These are phyloP conservation scores for Cydia pomonella DNA, from an alignment of 1,140 invertebrate genomes.

Conservation along the genomic window DNA sequence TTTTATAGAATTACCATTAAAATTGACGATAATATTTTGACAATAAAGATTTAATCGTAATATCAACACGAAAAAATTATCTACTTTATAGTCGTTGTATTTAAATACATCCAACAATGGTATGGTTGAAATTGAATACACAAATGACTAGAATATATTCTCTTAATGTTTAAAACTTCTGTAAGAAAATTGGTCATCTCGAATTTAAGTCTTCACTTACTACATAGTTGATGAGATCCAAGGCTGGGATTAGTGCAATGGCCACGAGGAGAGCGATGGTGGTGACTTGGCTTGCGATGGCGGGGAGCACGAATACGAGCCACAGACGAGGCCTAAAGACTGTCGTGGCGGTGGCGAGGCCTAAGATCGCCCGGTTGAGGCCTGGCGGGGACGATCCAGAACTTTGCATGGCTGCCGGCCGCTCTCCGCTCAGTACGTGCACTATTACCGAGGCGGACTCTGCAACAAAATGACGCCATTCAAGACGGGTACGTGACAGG, in stretches of 20 bases:
- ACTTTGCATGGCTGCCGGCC: slow-evolving; percentile 88
- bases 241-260: slow-evolving; percentile 34
- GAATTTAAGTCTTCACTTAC: slow-evolving; percentile 17
- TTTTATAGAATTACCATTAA: slow-evolving; percentile 12
- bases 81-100: slow-evolving; percentile 54
- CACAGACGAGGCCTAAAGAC: slow-evolving; percentile 43
- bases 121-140: slow-evolving; percentile 34
- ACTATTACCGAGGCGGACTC: slow-evolving; percentile 85
- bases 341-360: slow-evolving; percentile 49
- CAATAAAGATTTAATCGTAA: slow-evolving; percentile 38
- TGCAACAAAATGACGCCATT: slow-evolving; percentile 51
- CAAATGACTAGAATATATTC: slow-evolving; percentile 5
- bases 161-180: slow-evolving; percentile 5
- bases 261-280: slow-evolving; percentile 35
- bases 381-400: slow-evolving; percentile 79
- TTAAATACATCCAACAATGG: slow-evolving; percentile 47
- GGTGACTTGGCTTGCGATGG: slow-evolving; percentile 40
- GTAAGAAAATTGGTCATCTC: slow-evolving; percentile 47
- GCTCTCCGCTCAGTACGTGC: slow-evolving; percentile 85
- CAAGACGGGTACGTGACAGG: slow-evolving; percentile 14
- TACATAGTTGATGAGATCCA: slow-evolving; percentile 24
- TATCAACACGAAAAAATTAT: slow-evolving; percentile 26
- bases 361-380: slow-evolving; percentile 55
- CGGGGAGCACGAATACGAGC: slow-evolving; percentile 40
- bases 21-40: slow-evolving; percentile 37